Percentiles rank a stretch among this genome's conserved stretches.
Evolutionary conservation across 2,113 vertebrate genomes (phyloP).

Genomic region (Cervus canadensis): DNA sequence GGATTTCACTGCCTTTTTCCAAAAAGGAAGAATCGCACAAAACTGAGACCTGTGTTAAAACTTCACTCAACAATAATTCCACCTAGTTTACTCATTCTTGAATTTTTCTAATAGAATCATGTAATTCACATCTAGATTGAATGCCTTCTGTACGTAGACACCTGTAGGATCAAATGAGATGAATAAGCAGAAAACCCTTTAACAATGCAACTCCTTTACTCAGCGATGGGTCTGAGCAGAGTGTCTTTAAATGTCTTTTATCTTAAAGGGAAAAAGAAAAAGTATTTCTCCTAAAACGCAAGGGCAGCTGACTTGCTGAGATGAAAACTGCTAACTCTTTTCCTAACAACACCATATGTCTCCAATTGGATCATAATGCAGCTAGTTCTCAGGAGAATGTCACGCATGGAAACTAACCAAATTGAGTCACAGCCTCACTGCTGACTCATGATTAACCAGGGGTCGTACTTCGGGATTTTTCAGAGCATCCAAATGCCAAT

Average conservation of each 20-base stretch:
- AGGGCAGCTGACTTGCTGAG: conserved; percentile 61
- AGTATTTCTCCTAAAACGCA: conserved; percentile 55
- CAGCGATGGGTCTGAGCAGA: background rate
- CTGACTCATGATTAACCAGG: background rate
- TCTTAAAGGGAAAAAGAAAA: conserved; percentile 9
- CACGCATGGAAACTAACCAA: background rate
- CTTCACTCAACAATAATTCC: background rate
- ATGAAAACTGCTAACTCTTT: conserved; percentile 71
- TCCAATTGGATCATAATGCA: conserved; percentile 43
- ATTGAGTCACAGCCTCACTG: background rate
- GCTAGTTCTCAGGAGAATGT: background rate
- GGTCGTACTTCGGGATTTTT: background rate
- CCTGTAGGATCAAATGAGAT: background rate
- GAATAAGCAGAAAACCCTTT: background rate
- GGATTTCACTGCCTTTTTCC: background rate
- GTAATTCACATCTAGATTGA: conserved; percentile 25
- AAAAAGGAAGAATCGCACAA: conserved; percentile 11
- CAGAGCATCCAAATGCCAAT: background rate
- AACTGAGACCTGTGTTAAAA: conserved; percentile 30
- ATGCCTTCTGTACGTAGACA: conserved; percentile 17
- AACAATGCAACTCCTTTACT: background rate
- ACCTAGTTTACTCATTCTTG: background rate
- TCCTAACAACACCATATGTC: conserved; percentile 69
- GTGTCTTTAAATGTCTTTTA: conserved; percentile 43
- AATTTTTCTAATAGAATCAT: background rate